A percentile compares a stretch with the other conserved stretches of the same genome.
These are phyloP conservation scores for Melospiza melodia DNA, from an alignment of 2,113 vertebrate species.

Conservation along the genomic window DNA sequence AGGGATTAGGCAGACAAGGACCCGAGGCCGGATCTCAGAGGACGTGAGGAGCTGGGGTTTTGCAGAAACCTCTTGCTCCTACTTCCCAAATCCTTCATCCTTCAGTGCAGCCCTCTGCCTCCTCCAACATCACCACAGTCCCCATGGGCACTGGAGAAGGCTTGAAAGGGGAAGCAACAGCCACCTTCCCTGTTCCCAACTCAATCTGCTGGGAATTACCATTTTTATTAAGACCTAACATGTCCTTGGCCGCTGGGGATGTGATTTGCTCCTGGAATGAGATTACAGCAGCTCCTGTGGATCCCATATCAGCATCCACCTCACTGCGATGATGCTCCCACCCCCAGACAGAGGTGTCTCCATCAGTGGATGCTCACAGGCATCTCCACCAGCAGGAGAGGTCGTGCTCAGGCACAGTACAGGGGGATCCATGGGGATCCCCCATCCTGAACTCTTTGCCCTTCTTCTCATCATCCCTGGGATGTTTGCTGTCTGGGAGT, in stretches of 20 bases:
- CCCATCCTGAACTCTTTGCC: not conserved
- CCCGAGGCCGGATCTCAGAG: fast-evolving
- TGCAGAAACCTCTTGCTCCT: not conserved
- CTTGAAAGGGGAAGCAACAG: not conserved
- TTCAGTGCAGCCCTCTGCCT: not conserved
- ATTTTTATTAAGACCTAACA: conserved; percentile 63
- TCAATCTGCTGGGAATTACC: conserved; percentile 58
- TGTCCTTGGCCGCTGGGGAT: conserved; percentile 49
- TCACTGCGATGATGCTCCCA: not conserved
- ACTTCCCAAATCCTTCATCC: not conserved
- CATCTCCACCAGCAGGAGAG: not conserved
- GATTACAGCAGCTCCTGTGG: conserved; percentile 7
- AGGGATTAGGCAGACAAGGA: not conserved
- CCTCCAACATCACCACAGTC: not conserved
- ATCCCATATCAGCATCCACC: not conserved
- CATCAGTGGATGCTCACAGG: not conserved
- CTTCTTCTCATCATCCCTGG: not conserved
- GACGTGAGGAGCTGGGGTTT: not conserved
- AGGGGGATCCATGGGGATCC: fast-evolving
- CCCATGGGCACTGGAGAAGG: not conserved
- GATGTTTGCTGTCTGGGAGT: not conserved
- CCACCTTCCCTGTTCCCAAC: not conserved
- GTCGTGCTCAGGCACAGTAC: fast-evolving
- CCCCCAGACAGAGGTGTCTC: not conserved
- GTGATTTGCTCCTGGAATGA: conserved; percentile 55